Evolutionary conservation across 2,888 invertebrate genomes (phyloP), one percentile per base, ranked within the genome.

Genomic region (Graphium colonna): DNA sequence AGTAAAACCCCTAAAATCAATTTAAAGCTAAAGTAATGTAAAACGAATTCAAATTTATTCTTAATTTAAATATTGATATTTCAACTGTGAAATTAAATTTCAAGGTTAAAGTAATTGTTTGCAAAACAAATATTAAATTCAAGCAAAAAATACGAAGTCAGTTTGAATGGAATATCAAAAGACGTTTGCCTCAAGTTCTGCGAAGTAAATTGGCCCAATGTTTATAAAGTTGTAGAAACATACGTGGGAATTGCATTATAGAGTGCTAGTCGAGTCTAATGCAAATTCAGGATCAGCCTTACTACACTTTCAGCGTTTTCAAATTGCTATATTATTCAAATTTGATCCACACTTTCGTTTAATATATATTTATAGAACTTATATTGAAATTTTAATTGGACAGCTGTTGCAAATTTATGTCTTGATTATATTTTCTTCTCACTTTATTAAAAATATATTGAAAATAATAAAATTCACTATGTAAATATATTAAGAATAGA

Each of bases 291-390:
- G 38, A 46, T 52, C 16, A 15, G 36, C 38, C 48, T 53, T 33
- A 21, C 18, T 46, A 40, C 21, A 52, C 51, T 31, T 42, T 47
- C 52, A 47, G 36, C 72, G 73, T 70, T 73, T 72, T 65, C 66
- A 75, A 77, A 78, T 76, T 68, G 75, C 70, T 71, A 73, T 77
- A 77, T 79, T 79, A 78, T 79, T 78, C 72, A 77, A 75, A 77
- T 75, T 69, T 62, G 67, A 69, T 72, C 68, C n/a, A 9, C n/a
- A 13, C 36, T 75, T 75, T 74, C 71, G 71, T 69, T n/a, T 75
- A 71, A 70, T 69, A 64, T 63, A 60, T 69, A 73, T 74, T 75
- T 73, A 52, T 56, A 56, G 31, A 55, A 43, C 33, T 46, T 26
- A 47, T 39, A 46, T 52, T 52, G 16, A 57, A 57, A 55, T 51